Conservation (phyloP, 1,140 invertebrate species). For the Oedothorax gibbosus region DNA sequence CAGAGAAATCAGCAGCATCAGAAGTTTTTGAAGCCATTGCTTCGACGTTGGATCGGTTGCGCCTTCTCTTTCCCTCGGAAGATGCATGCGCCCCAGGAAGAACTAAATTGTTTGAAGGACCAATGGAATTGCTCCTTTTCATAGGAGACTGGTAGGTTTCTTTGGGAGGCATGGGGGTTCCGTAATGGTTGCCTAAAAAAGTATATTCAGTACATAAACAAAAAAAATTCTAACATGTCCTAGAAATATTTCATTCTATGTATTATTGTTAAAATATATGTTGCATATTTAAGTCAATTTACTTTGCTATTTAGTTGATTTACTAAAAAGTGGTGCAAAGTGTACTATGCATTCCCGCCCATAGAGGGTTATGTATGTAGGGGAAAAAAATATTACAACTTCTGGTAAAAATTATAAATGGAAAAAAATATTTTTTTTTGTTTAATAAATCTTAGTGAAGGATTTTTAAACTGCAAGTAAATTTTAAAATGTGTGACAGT, state of each 20-base stretch:
- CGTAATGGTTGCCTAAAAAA: slow-evolving; percentile 72
- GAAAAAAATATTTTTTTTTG: too few relatives aligned
- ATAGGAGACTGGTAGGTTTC: slow-evolving; percentile 66
- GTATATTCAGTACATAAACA: background rate
- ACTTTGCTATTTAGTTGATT: background rate
- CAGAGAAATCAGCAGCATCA: slow-evolving; percentile 38
- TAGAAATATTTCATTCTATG: background rate
- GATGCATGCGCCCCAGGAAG: slow-evolving; percentile 73
- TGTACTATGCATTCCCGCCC: too few relatives aligned
- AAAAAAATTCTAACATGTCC: background rate
- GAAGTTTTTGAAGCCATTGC: slow-evolving; percentile 70
- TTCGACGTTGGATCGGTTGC: slow-evolving; percentile 74
- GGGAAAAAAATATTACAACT: too few relatives aligned
- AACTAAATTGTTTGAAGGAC: slow-evolving; percentile 63
- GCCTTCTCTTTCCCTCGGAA: slow-evolving; percentile 73
- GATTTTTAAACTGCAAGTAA: too few relatives aligned
- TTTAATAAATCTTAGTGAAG: too few relatives aligned
- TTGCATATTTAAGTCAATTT: background rate
- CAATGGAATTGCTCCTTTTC: slow-evolving; percentile 57
- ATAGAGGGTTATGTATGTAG: too few relatives aligned
- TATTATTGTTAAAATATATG: background rate
- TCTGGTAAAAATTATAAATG: too few relatives aligned
- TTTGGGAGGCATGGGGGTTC: slow-evolving; percentile 70
- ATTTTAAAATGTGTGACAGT: too few relatives aligned
- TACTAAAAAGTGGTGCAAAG: too few relatives aligned